Conservation (phyloP, 2,113 vertebrate genomes). For the Psittacara wagleri region DNA sequence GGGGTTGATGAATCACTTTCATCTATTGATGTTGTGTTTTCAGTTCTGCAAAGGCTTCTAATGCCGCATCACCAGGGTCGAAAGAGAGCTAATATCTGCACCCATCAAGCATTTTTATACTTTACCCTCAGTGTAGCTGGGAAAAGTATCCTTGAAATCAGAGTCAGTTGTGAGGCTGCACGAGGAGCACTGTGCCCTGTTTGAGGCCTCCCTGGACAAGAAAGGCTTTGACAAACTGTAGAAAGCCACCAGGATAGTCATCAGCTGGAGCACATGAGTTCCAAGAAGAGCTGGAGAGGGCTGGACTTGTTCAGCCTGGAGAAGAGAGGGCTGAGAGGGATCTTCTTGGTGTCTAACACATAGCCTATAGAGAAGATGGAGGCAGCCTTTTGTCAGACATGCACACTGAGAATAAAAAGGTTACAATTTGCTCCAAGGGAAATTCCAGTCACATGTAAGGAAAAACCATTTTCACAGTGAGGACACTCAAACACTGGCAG, state of each 20-base stretch:
- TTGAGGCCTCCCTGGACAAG: neutral
- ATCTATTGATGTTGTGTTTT: neutral
- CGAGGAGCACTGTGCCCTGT: neutral
- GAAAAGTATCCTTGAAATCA: neutral
- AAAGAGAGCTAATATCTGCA: neutral
- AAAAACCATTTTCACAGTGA: neutral
- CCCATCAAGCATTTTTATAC: neutral
- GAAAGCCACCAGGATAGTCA: neutral
- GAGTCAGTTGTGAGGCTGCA: neutral
- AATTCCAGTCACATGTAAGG: neutral
- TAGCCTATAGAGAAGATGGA: neutral
- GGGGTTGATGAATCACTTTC: neutral
- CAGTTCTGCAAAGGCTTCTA: neutral
- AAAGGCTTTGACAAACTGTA: neutral
- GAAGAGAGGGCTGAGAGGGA: neutral
- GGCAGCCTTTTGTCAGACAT: neutral
- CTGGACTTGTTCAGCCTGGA: neutral
- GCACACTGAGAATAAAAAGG: neutral
- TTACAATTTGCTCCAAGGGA: neutral
- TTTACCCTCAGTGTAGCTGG: neutral
- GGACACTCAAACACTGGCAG: neutral
- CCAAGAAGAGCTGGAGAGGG: neutral
- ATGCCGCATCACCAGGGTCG: accelerated
- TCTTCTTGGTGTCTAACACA: neutral
- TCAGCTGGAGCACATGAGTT: neutral